A percentile compares a stretch with the other conserved stretches of the same genome.
These are phyloP conservation scores for Thalpophila matura DNA, from an alignment of 2,888 invertebrate genomes.

Conservation along the genomic window DNA sequence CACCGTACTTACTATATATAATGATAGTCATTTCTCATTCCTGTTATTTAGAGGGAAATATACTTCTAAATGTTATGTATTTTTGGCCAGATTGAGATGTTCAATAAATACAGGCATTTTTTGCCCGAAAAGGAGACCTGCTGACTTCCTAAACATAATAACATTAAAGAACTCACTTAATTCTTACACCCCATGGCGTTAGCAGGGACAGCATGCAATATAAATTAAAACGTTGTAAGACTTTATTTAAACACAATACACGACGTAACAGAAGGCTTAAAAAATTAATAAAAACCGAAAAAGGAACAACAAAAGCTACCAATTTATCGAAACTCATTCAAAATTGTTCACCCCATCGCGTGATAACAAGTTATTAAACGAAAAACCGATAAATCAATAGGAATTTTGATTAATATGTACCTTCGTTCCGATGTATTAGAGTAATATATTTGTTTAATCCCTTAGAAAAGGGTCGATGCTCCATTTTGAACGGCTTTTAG, in stretches of 20 bases:
- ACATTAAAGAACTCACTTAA: constrained; percentile 23
- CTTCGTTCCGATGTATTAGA: constrained; percentile 67
- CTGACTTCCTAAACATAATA: constrained; percentile 21
- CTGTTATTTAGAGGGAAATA: too few species aligned
- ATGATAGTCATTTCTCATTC: too few species aligned
- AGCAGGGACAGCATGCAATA: constrained; percentile 19
- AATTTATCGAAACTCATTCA: constrained; percentile 62
- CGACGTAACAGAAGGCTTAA: constrained; percentile 50
- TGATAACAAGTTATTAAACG: constrained; percentile 74
- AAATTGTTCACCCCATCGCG: constrained; percentile 73
- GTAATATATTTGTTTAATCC: constrained; percentile 85
- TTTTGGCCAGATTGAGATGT: neutral
- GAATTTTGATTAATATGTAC: constrained; percentile 76
- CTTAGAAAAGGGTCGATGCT: constrained; percentile 65
- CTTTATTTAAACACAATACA: constrained; percentile 36
- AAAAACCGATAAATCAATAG: constrained; percentile 77
- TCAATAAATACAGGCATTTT: constrained; percentile 31
- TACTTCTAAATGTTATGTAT: too few species aligned
- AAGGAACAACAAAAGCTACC: constrained; percentile 46
- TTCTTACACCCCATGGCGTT: constrained; percentile 39
- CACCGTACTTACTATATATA: too few species aligned
- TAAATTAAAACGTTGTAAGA: constrained; percentile 37
- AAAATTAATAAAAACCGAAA: constrained; percentile 42
- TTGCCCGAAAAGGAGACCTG: constrained; percentile 34
- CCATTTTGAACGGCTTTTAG: constrained; percentile 55